These are phyloP conservation scores for Pseudochirops cupreus DNA, from an alignment of 2,797 vertebrate species.

Conservation along the genomic window DNA sequence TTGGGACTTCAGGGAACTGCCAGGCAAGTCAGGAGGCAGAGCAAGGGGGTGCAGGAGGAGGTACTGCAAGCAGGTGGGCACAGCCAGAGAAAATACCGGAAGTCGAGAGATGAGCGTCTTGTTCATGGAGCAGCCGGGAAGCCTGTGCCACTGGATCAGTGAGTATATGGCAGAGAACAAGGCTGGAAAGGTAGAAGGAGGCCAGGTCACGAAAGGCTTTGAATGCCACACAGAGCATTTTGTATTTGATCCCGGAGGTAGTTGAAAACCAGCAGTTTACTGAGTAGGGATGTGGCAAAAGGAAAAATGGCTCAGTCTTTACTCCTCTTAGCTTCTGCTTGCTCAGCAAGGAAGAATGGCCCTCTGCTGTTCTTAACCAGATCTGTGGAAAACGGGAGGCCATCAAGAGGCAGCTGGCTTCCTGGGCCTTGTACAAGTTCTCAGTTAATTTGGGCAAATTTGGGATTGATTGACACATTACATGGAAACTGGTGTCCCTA, in stretches of 20 bases:
- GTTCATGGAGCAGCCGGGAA: not conserved
- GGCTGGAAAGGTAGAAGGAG: not conserved
- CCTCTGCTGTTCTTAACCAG: not conserved
- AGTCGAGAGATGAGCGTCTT: not conserved
- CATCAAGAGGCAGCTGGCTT: slow-evolving; percentile 8
- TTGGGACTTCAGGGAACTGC: not conserved
- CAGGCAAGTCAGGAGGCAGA: not conserved
- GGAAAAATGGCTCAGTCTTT: slow-evolving; percentile 1
- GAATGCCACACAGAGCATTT: not conserved
- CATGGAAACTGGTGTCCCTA: slow-evolving; percentile 43
- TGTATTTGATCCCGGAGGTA: not conserved
- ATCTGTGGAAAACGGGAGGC: slow-evolving; percentile 66
- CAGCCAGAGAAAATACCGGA: not conserved
- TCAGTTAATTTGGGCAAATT: slow-evolving; percentile 39
- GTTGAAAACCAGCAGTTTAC: not conserved
- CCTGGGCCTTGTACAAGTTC: slow-evolving; percentile 35
- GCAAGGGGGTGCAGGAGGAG: no score
- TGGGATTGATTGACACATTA: slow-evolving; percentile 31
- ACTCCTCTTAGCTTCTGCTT: slow-evolving; percentile 43
- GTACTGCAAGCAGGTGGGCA: not conserved
- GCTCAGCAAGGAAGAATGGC: slow-evolving; percentile 40
- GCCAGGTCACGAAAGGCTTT: not conserved
- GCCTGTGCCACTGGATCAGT: not conserved
- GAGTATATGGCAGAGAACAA: not conserved
- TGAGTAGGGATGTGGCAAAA: not conserved